These are phyloP conservation scores for Limanda limanda DNA, from an alignment of 2,113 vertebrate genomes.

Conservation along the genomic window DNA sequence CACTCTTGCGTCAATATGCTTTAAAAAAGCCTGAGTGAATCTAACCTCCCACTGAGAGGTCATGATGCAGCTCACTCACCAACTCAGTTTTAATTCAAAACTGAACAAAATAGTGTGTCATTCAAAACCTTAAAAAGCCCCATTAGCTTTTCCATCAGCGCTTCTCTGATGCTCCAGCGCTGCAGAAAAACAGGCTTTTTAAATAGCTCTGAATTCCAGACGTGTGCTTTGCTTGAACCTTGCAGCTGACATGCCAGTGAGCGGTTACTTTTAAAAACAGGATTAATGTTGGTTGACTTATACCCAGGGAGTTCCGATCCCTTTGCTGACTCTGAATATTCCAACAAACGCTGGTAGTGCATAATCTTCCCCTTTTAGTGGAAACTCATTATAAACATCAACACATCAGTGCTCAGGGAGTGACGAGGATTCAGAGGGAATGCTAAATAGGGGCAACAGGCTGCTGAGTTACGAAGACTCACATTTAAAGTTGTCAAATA, in stretches of 20 bases:
- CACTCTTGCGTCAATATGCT: neutral
- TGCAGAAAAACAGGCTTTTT: conserved; percentile 16
- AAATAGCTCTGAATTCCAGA: conserved; percentile 23
- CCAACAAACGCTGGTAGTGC: conserved; percentile 18
- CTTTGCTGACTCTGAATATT: conserved; percentile 54
- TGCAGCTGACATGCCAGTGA: conserved; percentile 19
- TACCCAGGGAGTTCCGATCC: conserved; percentile 31
- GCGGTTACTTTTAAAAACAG: conserved; percentile 50
- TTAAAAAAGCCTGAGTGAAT: neutral
- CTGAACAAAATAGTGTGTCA: neutral
- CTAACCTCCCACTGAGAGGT: neutral
- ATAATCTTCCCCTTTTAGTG: conserved; percentile 57
- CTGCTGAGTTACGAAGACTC: conserved; percentile 32
- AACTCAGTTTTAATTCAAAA: neutral
- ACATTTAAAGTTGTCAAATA: conserved; percentile 47
- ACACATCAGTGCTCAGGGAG: conserved; percentile 42
- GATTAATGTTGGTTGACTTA: conserved; percentile 62
- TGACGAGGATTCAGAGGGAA: conserved; percentile 61
- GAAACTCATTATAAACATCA: conserved; percentile 60
- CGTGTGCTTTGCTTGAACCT: conserved; percentile 34
- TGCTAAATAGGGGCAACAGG: conserved; percentile 60
- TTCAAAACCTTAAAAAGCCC: conserved; percentile 8
- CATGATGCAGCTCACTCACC: neutral
- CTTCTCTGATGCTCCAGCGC: neutral
- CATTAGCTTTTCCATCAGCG: conserved; percentile 28